A percentile compares a stretch with the other conserved stretches of the same genome.
Evolutionary conservation across 2,797 vertebrate species (phyloP).

Genomic region (Ciconia nigra): DNA sequence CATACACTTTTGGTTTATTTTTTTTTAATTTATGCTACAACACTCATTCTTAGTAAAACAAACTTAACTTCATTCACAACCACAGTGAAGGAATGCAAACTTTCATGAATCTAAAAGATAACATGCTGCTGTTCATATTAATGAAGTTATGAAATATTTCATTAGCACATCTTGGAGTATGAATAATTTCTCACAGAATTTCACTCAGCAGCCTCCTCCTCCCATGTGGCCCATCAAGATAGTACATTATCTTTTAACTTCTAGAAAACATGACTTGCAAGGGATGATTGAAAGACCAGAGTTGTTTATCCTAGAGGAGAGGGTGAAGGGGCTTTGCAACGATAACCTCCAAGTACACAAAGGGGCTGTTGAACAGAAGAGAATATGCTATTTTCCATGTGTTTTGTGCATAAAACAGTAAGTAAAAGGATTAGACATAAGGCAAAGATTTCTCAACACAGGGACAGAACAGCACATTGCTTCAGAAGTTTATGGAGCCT

Average conservation of each 20-base stretch:
- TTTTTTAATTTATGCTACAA: not conserved
- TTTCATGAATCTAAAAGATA: not conserved
- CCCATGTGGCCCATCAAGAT: not conserved
- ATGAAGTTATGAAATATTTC: constrained; percentile 24
- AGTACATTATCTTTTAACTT: not conserved
- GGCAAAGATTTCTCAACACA: constrained; percentile 15
- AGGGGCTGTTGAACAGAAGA: not conserved
- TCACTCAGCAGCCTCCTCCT: not conserved
- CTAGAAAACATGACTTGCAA: not conserved
- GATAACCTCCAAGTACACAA: not conserved
- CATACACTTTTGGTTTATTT: not conserved
- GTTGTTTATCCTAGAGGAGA: not conserved
- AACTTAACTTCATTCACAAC: not conserved
- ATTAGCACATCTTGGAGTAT: constrained; percentile 10
- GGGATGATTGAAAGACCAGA: not conserved
- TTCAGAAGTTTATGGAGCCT: not conserved
- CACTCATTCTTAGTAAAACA: not conserved
- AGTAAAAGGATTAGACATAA: not conserved
- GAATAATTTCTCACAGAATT: constrained; percentile 36
- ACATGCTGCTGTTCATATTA: not conserved
- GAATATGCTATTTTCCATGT: not conserved
- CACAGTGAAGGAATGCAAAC: not conserved
- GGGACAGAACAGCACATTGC: not conserved
- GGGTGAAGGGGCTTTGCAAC: not conserved
- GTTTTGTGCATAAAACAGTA: not conserved